phyloP scores from a whole-genome alignment of 2,888 invertebrate genomes.

The Ashinkailepas kermadecensis region DNA sequence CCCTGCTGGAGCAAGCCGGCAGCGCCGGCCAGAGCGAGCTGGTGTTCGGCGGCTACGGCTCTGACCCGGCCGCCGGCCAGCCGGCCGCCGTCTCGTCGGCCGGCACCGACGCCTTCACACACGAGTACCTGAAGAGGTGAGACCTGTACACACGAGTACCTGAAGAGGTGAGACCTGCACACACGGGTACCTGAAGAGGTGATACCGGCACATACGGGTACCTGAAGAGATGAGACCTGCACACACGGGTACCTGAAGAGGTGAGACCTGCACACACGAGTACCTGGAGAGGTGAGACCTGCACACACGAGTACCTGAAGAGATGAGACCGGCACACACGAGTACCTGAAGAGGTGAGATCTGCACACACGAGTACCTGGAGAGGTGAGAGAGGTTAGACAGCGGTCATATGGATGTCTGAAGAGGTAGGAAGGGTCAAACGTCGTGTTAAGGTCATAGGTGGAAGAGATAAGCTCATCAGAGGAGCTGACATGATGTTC shows the following conservation, averaged over 20 bases:
- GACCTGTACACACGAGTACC: background rate
- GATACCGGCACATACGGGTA: too few relatives aligned
- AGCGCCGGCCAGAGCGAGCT: background rate
- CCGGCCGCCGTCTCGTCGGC: background rate
- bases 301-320: too few relatives aligned
- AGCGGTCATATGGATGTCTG: too few relatives aligned
- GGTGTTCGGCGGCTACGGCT: slow-evolving; percentile 13
- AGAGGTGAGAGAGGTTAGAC: too few relatives aligned
- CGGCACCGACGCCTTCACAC: background rate
- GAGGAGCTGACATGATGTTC: too few relatives aligned
- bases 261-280: background rate
- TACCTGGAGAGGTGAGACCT: too few relatives aligned
- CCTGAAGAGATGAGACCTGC: background rate
- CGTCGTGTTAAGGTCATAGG: background rate
- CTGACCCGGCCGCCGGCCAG: background rate
- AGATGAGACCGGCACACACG: background rate
- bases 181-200: too few relatives aligned
- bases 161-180: background rate
- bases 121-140: slow-evolving; percentile 18
- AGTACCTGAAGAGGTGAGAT: background rate
- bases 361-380: background rate
- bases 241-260: slow-evolving; percentile 1
- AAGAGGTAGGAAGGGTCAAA: background rate
- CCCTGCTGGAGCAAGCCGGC: background rate
- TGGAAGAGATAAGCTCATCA: too few relatives aligned